Base-by-base conservation (phyloP, 2,888 invertebrate species). In the Eupithecia tripunctaria region DNA sequence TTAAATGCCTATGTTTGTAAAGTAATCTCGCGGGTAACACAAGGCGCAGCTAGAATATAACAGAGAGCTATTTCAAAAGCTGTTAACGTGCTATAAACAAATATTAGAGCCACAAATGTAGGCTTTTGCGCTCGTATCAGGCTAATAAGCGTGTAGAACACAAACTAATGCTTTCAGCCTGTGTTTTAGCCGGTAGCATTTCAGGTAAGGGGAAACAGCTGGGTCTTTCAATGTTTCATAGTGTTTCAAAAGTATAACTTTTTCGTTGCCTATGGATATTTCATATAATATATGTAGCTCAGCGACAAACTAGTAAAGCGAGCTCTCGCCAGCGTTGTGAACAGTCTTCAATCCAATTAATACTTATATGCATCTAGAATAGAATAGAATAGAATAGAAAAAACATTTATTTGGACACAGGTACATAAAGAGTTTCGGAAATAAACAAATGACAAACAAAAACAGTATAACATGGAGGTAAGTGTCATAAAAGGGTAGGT, bases 161-260 rank as follows among this genome's bases (percentile, higher is more conserved):
- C 36, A 56, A 67, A 67, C 67, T 67, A 56, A 67, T 67, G 67
- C 67, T 67, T 56, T 67, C 29, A 29, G 29, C 25, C 56, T 60
- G 14, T 29, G 60, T 60, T 29, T 18, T 29, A 60, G 21, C 12
- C 21, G 21, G 51, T 51, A 56, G 56, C 29, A 60, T 60, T 60
- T 0, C 8, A 60, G 60, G 29, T 29, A 8, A 60, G 18, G 29
- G 27, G 10, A 60, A 60, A 60, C 29, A 29, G 60, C 60, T 60
- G 18, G 27, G 10, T 18, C 12, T 14, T 38, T 38, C 38, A 38
- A 12, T 56, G 21, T 56, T 21, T 56, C 12, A 10, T 12, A 25
- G 10, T 56, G 2, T 56, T 25, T 14, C 10, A 25, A 21, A 12
- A 12, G 25, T 10, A 36, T 25, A 1, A 0, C 56, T 56, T 25